phyloP scores from a whole-genome alignment of 2,888 invertebrate genomes.

The Furcula furcula region DNA sequence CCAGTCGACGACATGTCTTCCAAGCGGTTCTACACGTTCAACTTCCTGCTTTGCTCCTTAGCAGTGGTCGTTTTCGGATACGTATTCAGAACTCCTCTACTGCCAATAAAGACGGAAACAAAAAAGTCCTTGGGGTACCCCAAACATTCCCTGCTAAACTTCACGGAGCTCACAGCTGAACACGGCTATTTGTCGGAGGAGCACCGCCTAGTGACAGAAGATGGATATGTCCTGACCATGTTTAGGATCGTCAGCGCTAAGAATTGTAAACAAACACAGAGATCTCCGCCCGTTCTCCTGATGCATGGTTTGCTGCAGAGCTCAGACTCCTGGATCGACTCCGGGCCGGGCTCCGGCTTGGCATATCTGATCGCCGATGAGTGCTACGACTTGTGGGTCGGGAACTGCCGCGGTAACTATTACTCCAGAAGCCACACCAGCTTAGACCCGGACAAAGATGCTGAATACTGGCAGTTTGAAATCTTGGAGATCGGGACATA shows the following conservation, averaged over 20 bases:
- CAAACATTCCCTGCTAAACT: conserved; percentile 38
- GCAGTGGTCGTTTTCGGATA: conserved; percentile 23
- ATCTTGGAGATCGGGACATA: conserved; percentile 76
- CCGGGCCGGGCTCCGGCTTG: conserved; percentile 42
- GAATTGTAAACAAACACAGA: conserved; percentile 31
- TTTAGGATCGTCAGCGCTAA: conserved; percentile 44
- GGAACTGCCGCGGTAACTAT: conserved; percentile 51
- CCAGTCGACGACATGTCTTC: conserved; percentile 44
- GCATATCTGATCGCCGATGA: conserved; percentile 27
- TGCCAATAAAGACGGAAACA: conserved; percentile 28
- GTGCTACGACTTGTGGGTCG: conserved; percentile 39
- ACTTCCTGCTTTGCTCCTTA: conserved; percentile 26
- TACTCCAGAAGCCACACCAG: conserved; percentile 75
- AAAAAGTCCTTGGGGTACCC: conserved; percentile 40
- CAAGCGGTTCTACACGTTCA: conserved; percentile 35
- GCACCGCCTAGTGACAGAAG: conserved; percentile 51
- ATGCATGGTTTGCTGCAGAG: conserved; percentile 62
- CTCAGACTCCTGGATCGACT: conserved; percentile 55
- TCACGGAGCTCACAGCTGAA: conserved; percentile 38
- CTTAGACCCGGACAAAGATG: conserved; percentile 45
- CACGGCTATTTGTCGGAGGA: conserved; percentile 53
- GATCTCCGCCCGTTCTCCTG: conserved; percentile 48
- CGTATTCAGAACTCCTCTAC: conserved; percentile 18
- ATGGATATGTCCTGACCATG: conserved; percentile 55
- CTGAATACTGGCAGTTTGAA: conserved; percentile 39